Conservation (phyloP, 2,113 vertebrate genomes). For the Semnornis frantzii region DNA sequence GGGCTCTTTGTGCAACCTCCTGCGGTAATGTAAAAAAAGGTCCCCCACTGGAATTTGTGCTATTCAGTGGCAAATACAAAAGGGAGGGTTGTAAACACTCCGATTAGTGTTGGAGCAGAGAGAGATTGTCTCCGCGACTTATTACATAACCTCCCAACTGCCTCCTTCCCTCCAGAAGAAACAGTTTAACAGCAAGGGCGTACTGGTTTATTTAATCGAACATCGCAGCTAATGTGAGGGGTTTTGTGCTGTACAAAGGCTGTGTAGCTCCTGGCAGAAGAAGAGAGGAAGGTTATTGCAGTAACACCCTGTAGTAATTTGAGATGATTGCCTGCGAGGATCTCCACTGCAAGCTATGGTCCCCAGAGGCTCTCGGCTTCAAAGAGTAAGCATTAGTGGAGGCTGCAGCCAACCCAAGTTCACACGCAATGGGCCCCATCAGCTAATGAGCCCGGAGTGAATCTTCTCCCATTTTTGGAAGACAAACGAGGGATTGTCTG, state of each 20-base stretch:
- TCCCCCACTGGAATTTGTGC: slow-evolving; percentile 44
- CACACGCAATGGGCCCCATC: neutral
- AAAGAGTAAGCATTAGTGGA: neutral
- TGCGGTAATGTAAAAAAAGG: neutral
- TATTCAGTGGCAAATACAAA: slow-evolving; percentile 47
- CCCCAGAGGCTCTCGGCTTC: neutral
- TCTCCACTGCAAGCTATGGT: neutral
- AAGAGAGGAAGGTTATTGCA: neutral
- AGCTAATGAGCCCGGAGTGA: slow-evolving; percentile 8
- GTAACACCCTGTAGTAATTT: neutral
- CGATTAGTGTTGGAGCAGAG: slow-evolving; percentile 35
- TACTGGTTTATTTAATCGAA: neutral
- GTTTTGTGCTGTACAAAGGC: neutral
- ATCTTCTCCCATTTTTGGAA: neutral
- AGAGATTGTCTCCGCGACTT: neutral
- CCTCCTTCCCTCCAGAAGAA: neutral
- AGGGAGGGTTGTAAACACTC: slow-evolving; percentile 37
- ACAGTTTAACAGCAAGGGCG: neutral
- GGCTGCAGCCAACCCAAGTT: neutral
- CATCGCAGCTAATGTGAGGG: neutral
- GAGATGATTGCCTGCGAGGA: neutral
- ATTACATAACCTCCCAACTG: neutral
- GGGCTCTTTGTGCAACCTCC: slow-evolving; percentile 50
- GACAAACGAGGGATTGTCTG: slow-evolving; percentile 11
- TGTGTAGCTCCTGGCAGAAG: neutral